Evolutionary conservation across 2,113 vertebrate species (phyloP), one percentile per base, ranked within the genome.

Genomic region (Ctenodactylus gundi): DNA sequence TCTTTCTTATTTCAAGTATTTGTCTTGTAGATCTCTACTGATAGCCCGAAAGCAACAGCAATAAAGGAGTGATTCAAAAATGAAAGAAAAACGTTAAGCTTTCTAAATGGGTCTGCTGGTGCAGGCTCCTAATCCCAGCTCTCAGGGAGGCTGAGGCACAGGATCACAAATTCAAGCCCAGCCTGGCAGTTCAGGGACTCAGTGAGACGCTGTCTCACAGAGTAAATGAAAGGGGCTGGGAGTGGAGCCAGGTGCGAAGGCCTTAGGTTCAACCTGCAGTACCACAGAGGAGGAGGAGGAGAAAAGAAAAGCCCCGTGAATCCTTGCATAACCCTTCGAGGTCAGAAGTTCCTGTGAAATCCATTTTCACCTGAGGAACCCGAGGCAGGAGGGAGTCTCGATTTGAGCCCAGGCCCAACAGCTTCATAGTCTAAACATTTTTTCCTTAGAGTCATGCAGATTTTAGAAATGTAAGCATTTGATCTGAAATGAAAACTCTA

Each of bases 51-150:
- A 73, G 21, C 85, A 75, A 53, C 4, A 57, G 36, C 83, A 81
- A 72, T 87, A 68, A 85, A 90, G 64, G 57, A 46, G 83, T 85
- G 57, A 82, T 91, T 83, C 39, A 92, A 62, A 77, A 92, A 60
- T 44, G 55, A 78, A 62, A 73, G 49, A 85, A 49, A 78, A 72
- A 57, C 39, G 27, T 36, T 60, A 10, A 7, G 17, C 77, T 77
- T 70, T 65, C 39, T 13, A 91, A 91, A n/a, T n/a, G n/a, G n/a
- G n/a, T n/a, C n/a, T n/a, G n/a, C n/a, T n/a, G n/a, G n/a, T n/a
- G n/a, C n/a, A n/a, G n/a, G n/a, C n/a, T n/a, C n/a, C n/a, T n/a
- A n/a, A n/a, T n/a, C n/a, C n/a, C n/a, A n/a, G n/a, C n/a, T n/a
- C n/a, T n/a, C n/a, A n/a, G n/a, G n/a, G n/a, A n/a, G n/a, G n/a